phyloP scores from a whole-genome alignment of 2,888 invertebrate species.

The Drosophila vallismaia region DNA sequence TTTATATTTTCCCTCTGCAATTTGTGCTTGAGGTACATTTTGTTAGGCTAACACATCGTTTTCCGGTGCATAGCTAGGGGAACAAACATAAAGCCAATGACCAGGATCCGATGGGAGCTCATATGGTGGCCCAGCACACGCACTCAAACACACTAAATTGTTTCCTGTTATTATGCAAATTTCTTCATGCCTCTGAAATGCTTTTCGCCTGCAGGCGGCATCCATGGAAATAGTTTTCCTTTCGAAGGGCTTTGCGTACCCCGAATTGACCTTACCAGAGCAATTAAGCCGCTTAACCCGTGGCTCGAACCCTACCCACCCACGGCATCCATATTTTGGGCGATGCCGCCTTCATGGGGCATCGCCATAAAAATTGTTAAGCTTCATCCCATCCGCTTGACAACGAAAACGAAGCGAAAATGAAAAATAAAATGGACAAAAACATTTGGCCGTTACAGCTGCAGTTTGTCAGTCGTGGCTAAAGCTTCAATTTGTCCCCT shows the following conservation, averaged over 20 bases:
- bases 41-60: slow-evolving; percentile 75
- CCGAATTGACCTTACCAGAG: slow-evolving; percentile 68
- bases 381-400: slow-evolving; percentile 57
- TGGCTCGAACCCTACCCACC: slow-evolving; percentile 16
- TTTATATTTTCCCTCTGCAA: neutral
- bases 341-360: slow-evolving; percentile 5
- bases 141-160: slow-evolving; percentile 68
- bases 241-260: slow-evolving; percentile 29
- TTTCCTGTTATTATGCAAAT: slow-evolving; percentile 77
- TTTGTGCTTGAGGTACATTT: slow-evolving; percentile 53
- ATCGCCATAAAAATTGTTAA: slow-evolving; percentile 62
- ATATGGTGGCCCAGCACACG: slow-evolving; percentile 54
- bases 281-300: slow-evolving; percentile 75
- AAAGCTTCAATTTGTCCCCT: slow-evolving; percentile 69
- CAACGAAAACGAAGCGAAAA: slow-evolving; percentile 53
- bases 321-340: slow-evolving; percentile 31
- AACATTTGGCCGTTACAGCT: slow-evolving; percentile 65
- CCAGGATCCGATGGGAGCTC: slow-evolving; percentile 21
- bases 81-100: slow-evolving; percentile 5
- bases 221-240: slow-evolving; percentile 48
- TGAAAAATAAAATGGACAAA: slow-evolving; percentile 68
- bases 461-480: slow-evolving; percentile 69
- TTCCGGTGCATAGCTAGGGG: slow-evolving; percentile 53
- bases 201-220: slow-evolving; percentile 19
- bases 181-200: slow-evolving; percentile 36